Base-by-base conservation (phyloP, 2,113 vertebrate species). In the Phrynocephalus versicolor region DNA sequence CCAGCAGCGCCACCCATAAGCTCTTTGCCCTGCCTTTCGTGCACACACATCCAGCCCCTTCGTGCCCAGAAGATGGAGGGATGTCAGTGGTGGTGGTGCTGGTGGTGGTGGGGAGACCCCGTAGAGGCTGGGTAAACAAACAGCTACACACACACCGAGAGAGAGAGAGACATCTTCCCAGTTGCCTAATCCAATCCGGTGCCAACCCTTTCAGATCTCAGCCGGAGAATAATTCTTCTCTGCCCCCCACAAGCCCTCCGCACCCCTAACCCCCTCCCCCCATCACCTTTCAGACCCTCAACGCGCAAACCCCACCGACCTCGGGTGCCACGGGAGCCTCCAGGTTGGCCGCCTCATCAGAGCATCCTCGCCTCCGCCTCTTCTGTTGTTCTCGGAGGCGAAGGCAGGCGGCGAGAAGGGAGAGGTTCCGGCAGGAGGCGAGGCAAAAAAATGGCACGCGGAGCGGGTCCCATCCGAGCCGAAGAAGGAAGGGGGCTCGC, bases 11-110 rank as follows among this genome's bases (percentile, higher is more conserved):
- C 78, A 87, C 45, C 89, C 89, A 80, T n/a, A 51, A 90, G 95
- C 72, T 95, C 95, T 94, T n/a, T 95, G 94, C 90, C 93, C 89
- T 91, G 91, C 91, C 79, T 88, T 87, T 82, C 55, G 27, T n/a
- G 45, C 72, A 12, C 81, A 60, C 79, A 83, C 88, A 79, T 88
- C 84, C 76, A 41, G 77, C 91, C 87, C 88, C 51, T 87, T 92
- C 90, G 89, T 90, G 85, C 85, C 88, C 74, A 85, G 58, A 74
- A 41, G 82, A 76, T 45, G 78, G 60, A 45, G 18, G 21, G 30
- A 41, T 23, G 58, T 37, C 82, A 14, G 19, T 27, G n/a, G 30
- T 23, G 70, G n/a, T n/a, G n/a, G n/a, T n/a, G n/a, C n/a, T n/a
- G n/a, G n/a, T n/a, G n/a, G n/a, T n/a, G n/a, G n/a, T n/a, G 25